These are phyloP conservation scores for Siniperca undulata DNA, from an alignment of 2,797 vertebrate species.

Conservation along the genomic window DNA sequence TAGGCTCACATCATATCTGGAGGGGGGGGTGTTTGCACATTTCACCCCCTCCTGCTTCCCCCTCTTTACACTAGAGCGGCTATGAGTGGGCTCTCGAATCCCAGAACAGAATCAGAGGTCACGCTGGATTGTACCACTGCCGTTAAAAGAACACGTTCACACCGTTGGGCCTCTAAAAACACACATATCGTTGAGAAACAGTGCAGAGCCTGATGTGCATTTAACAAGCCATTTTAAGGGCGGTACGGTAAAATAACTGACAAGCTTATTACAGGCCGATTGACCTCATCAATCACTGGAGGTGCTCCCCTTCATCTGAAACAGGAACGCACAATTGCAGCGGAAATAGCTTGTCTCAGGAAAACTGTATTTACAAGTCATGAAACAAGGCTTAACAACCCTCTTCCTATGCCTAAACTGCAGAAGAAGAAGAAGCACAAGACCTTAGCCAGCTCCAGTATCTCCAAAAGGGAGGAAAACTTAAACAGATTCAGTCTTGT, in stretches of 20 bases:
- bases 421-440: slow-evolving; percentile 4
- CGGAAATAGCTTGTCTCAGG: slow-evolving; percentile 40
- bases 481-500: slow-evolving; percentile 49
- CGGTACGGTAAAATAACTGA: slow-evolving; percentile 58
- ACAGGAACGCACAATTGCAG: slow-evolving; percentile 35
- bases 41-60: slow-evolving; percentile 17
- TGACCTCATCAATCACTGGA: slow-evolving; percentile 73
- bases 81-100: slow-evolving; percentile 66
- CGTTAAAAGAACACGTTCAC: slow-evolving; percentile 33
- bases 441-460: slow-evolving; percentile 9
- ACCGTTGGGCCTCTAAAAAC: slow-evolving; percentile 24
- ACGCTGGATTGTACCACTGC: slow-evolving; percentile 30
- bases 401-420: slow-evolving; percentile 20
- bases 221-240: slow-evolving; percentile 71
- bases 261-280: slow-evolving; percentile 57
- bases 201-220: slow-evolving; percentile 47
- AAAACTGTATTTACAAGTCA: slow-evolving; percentile 35
- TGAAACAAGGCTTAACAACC: slow-evolving; percentile 10
- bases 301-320: slow-evolving; percentile 35
- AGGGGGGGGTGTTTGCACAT: slow-evolving; percentile 14
- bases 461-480: slow-evolving; percentile 48
- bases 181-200: slow-evolving; percentile 28
- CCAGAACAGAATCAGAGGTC: slow-evolving; percentile 53
- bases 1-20: slow-evolving; percentile 77
- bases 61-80: slow-evolving; percentile 56